Conservation (phyloP, 2,113 vertebrate genomes). For the Heptranchias perlo region DNA sequence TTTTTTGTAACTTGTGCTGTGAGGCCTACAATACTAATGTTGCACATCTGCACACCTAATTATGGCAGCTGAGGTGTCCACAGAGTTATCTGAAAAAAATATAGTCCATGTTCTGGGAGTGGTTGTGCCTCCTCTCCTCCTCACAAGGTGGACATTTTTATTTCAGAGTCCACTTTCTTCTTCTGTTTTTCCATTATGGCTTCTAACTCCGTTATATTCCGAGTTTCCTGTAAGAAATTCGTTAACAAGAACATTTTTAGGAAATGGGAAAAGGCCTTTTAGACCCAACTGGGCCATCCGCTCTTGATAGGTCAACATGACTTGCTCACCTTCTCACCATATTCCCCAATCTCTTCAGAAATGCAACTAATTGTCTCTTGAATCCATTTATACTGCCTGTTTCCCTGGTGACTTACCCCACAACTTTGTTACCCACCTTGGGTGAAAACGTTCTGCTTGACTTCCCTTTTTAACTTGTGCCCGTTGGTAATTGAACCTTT, state of each 20-base stretch:
- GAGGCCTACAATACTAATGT: not conserved
- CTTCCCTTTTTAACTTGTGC: too few species aligned
- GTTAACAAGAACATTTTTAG: not conserved
- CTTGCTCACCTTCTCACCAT: not conserved
- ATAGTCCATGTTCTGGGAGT: not conserved
- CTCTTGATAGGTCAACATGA: too few species aligned
- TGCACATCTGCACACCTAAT: not conserved
- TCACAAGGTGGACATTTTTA: constrained; percentile 43
- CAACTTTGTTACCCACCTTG: too few species aligned
- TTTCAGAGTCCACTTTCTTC: constrained; percentile 70
- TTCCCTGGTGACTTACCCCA: not conserved
- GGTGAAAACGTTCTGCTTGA: too few species aligned
- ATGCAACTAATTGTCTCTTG: too few species aligned
- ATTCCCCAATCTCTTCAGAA: not conserved
- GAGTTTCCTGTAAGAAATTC: constrained; percentile 52
- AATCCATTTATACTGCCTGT: too few species aligned
- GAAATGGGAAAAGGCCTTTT: not conserved
- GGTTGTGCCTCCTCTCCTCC: not conserved
- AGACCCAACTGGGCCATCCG: not conserved
- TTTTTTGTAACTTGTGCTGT: not conserved
- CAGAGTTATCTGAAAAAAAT: not conserved
- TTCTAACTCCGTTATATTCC: constrained; percentile 65
- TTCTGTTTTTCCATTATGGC: constrained; percentile 82
- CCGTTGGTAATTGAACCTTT: too few species aligned
- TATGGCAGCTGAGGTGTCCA: not conserved